Evolutionary conservation across 2,113 vertebrate genomes (phyloP).

Genomic region (Gobiocypris rarus): DNA sequence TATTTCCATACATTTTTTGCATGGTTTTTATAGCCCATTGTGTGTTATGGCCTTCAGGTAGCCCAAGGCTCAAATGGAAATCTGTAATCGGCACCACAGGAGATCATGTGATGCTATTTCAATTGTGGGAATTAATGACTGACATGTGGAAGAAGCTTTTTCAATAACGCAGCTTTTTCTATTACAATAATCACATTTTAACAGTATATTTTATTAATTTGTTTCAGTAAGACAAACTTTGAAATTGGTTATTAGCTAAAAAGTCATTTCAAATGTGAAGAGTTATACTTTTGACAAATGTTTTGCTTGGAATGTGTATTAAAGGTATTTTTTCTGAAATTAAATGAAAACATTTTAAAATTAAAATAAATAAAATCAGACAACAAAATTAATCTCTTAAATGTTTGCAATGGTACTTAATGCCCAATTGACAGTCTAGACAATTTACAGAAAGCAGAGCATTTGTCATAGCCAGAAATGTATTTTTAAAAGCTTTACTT

Average conservation of each 20-base stretch:
- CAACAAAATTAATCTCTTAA: background rate
- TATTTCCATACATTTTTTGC: too few species aligned
- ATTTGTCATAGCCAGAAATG: too few species aligned
- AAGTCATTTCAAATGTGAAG: background rate
- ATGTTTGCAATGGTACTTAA: background rate
- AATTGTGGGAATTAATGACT: conserved; percentile 1
- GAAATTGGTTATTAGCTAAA: background rate
- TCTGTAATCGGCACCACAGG: background rate
- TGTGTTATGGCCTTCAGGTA: conserved; percentile 26
- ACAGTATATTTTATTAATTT: background rate
- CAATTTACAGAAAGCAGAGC: too few species aligned
- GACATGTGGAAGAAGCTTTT: background rate
- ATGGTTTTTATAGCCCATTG: background rate
- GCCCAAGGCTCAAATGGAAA: background rate
- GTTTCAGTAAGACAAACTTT: conserved; percentile 1
- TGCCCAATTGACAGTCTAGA: background rate
- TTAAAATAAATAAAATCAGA: background rate
- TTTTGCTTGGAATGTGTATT: background rate
- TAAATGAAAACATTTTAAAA: background rate
- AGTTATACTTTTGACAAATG: background rate
- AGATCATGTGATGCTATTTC: conserved; percentile 4
- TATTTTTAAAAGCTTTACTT: background rate
- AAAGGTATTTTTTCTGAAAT: background rate
- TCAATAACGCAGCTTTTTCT: background rate
- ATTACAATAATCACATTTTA: background rate